Base-by-base conservation (phyloP, 2,888 invertebrate genomes). In the Trachelus troglodyta region DNA sequence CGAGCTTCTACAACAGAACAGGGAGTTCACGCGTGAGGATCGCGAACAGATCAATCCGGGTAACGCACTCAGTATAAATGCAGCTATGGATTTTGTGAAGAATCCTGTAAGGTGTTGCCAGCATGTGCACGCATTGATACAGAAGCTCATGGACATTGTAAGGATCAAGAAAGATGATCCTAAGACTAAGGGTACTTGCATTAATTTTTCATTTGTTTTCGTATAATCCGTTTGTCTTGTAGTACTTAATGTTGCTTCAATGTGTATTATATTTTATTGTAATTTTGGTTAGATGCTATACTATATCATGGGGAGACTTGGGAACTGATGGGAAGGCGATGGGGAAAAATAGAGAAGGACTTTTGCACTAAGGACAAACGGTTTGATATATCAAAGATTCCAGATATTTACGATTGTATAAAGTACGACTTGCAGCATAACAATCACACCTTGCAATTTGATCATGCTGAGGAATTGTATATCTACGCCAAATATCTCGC, bases 361-460 rank as follows among this genome's bases (percentile, higher is more conserved):
- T 99, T 99, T 91, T 97, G 96, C 88, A 96, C 97, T 0, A 98
- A 98, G 91, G 96, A 96, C 87, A 97, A 96, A 85, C 94, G 95
- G 69, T 99, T 97, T 92, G 99, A 99, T 91, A 99, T 99, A 87
- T 99, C 98, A 11, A 99, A 99, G 93, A 98, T 99, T 79, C 99
- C 99, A 0, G 99, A 99, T 91, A 99, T 99, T 84, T 99, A 99
- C 89, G 99, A 99, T 93, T 99, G 99, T 90, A 99, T 99, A 87
- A 99, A 99, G 91, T 99, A 98, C 90, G 99, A 99, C 92, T 92
- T 99, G 83, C 99, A 99, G 89, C 99, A 99, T 91, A 99, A 99
- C 92, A 98, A 98, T 89, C 97, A 98, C 88, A 97, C 98, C 1
- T 91, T 99, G 84, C 98, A 98, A 92, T 98, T 97, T 88, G 97